phyloP scores from a whole-genome alignment of 2,797 vertebrate genomes.

The Synaphobranchus kaupii region DNA sequence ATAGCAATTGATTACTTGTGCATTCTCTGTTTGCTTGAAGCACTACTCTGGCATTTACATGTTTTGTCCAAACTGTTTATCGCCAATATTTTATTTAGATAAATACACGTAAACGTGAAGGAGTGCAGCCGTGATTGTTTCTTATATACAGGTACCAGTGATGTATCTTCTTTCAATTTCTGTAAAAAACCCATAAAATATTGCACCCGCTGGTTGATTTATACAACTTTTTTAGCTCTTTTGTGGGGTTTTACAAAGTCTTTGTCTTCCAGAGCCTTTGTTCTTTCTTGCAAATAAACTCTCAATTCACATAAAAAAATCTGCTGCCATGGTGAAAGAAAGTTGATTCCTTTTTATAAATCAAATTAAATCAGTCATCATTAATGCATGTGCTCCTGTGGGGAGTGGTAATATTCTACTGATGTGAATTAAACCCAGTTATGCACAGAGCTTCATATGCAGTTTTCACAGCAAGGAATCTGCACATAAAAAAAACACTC shows the following conservation, averaged over 20 bases:
- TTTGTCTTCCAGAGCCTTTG: not conserved
- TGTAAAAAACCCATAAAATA: not conserved
- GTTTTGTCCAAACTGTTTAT: no score
- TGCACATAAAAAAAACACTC: not conserved
- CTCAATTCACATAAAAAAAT: not conserved
- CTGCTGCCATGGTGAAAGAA: not conserved
- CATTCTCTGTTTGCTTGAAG: no score
- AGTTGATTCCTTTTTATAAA: not conserved
- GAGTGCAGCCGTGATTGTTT: not conserved
- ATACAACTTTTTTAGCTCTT: not conserved
- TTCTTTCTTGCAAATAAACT: not conserved
- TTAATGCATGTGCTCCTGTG: not conserved
- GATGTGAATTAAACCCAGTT: slow-evolving; percentile 6
- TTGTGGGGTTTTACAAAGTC: not conserved
- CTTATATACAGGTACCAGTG: not conserved
- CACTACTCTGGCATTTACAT: no score
- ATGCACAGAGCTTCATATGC: not conserved
- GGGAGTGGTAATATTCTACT: not conserved
- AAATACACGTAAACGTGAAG: no score
- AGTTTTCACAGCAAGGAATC: not conserved
- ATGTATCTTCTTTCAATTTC: not conserved
- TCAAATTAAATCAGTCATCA: not conserved
- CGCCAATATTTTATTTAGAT: no score
- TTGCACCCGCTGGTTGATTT: not conserved
- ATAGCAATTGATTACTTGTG: no score